Evolutionary conservation across 2,888 invertebrate species (phyloP), one percentile per base, ranked within the genome.

Genomic region (Zele albiditarsus): DNA sequence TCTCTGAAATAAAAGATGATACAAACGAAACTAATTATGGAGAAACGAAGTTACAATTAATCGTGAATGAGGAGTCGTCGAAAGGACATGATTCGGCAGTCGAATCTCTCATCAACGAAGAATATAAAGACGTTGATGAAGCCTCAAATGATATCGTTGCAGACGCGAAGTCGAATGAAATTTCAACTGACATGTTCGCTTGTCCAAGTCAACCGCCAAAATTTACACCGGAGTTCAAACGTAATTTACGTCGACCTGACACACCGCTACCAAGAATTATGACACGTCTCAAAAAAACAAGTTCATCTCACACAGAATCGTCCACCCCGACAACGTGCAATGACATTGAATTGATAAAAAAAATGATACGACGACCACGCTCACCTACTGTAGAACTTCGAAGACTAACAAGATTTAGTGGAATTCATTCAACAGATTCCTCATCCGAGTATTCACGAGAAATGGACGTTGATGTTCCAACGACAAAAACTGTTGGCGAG

Each of bases 181-280:
- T 16, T 27, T 28, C 25, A 14, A 28, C 68, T 49, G 53, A 53
- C 4, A 4, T 25, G 16, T 66, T 66, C 14, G 31, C 31, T 23
- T 23, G 38, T 66, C 38, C 66, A 66, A 66, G 14, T 38, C 42
- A 38, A 14, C 25, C 38, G 3, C 20, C 58, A 33, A 69, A 69
- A 73, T 70, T 74, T 10, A 38, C 33, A 12, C 42, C 69, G 25
- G 77, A 78, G 33, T 33, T 69, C 0, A 63, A 74, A 6, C 57
- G 73, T 12, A 65, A 71, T 42, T 58, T 78, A 68, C 82, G 80
- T 46, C 80, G 83, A 63, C 85, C 87, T 0, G 88, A 86, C 25
- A 87, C 87, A 1, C 86, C 88, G 0, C 79, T 85, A 65, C 84
- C 86, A 1, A 77, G 75, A 14, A 76, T 80, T 0, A 16, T 76